These are phyloP conservation scores for Rhabdomys dilectus DNA, from an alignment of 2,113 vertebrate genomes.

Conservation along the genomic window DNA sequence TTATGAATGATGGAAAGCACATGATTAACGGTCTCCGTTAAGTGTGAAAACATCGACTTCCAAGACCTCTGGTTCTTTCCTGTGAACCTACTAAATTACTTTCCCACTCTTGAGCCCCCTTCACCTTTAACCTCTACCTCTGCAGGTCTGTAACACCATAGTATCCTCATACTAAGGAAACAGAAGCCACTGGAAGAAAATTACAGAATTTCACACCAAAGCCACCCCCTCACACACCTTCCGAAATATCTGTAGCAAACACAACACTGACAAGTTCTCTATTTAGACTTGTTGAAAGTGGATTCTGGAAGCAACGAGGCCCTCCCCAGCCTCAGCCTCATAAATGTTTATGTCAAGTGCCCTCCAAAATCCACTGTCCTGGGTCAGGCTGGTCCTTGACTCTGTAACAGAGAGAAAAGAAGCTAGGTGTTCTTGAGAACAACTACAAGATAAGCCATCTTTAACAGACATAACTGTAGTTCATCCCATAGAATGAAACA, in stretches of 20 bases:
- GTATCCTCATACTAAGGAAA: neutral
- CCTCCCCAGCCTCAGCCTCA: neutral
- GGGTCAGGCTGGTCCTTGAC: neutral
- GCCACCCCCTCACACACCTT: neutral
- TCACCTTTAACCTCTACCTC: neutral
- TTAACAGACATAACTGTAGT: too few relatives aligned
- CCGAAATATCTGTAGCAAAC: neutral
- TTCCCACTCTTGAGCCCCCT: neutral
- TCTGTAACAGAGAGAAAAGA: neutral
- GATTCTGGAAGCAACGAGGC: neutral
- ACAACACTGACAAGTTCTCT: neutral
- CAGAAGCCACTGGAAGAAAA: neutral
- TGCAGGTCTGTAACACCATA: neutral
- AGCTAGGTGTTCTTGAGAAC: neutral
- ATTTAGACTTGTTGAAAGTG: neutral
- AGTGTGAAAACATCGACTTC: neutral
- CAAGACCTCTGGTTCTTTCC: neutral
- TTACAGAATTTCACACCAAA: neutral
- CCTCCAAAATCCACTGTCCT: neutral
- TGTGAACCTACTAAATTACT: neutral
- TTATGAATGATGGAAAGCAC: neutral
- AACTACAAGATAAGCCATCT: neutral
- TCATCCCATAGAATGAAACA: too few relatives aligned
- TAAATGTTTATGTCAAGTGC: neutral
- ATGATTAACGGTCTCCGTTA: neutral